Base-by-base conservation (phyloP, 2,113 vertebrate genomes). In the Rhagologus leucostigma region DNA sequence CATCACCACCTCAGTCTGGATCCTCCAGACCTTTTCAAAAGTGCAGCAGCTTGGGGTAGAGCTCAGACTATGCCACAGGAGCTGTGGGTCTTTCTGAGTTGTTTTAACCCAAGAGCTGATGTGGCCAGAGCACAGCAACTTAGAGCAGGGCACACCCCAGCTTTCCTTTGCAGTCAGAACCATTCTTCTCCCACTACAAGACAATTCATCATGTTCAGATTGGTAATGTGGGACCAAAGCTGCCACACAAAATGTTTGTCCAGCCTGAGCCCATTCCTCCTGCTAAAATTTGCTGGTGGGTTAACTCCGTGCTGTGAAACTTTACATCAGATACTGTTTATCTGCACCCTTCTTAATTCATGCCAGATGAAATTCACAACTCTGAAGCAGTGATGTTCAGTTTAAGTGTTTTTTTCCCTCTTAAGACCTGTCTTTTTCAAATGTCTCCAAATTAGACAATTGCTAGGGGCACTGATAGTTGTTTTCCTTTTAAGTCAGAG, bases 401-500 rank as follows among this genome's bases (percentile, higher is more conserved):
- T 80, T 90, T 84, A 78, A 90, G 73, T 35, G 21, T 65, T 6
- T 62, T 87, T 53, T 80, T 12, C 41, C 75, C 86, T 93, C 89
- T 75, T 53, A 94, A 96, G 84, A 89, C 83, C 73, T 81, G 65
- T 81, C 75, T 87, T 76, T 88, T 92, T 96, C 69, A 86, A 84
- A 96, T 52, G n/a, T 50, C 76, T 95, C 67, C 91, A 93, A 89
- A 95, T 84, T 60, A 87, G 65, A 94, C 68, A 97, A 91, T 94
- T 3, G 37, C 92, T 91, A 37, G 75, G 86, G 92, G 79, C 90
- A 92, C 53, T 78, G 85, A 90, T 86, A 90, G 65, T 91, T 93
- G 93, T 93, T 96, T 88, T 93, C 62, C 75, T 95, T 96, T 96
- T 80, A 96, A 97, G 90, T 92, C 90, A 91, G 93, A 96, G 93